These are phyloP conservation scores for Pycnomerus fuliginosus DNA, from an alignment of 2,888 invertebrate species.

Conservation along the genomic window DNA sequence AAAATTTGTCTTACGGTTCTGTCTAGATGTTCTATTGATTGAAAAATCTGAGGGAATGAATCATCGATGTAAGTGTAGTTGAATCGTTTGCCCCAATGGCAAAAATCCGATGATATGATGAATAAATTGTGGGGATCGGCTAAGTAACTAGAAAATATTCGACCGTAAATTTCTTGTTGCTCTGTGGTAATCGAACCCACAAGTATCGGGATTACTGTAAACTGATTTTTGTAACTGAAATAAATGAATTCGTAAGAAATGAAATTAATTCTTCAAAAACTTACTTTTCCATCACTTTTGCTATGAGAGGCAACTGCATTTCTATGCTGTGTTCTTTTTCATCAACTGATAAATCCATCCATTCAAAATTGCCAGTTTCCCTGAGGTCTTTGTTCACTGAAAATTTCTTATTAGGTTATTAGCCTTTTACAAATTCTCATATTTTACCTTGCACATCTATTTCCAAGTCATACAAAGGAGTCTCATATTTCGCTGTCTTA, in stretches of 20 bases:
- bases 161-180: conserved; percentile 87
- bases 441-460: conserved; percentile 8
- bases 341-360: conserved; percentile 90
- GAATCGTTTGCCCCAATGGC: conserved; percentile 97
- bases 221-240: conserved; percentile 78
- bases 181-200: conserved; percentile 91
- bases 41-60: conserved; percentile 81
- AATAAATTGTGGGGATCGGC: conserved; percentile 92
- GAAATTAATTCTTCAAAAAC: too few species aligned
- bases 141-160: conserved; percentile 84
- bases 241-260: conserved; percentile 15
- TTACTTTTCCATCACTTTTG: conserved; percentile 98
- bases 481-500: conserved; percentile 5
- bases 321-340: conserved; percentile 99
- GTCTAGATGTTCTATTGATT: conserved; percentile 93
- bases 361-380: conserved; percentile 85
- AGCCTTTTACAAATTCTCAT: too few species aligned
- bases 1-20: conserved; percentile 80
- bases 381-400: conserved; percentile 84
- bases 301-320: conserved; percentile 98
- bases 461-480: conserved; percentile 10
- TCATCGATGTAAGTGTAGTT: conserved; percentile 85
- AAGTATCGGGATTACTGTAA: conserved; percentile 93
- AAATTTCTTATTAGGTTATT: conserved; percentile 36
- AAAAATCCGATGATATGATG: conserved; percentile 98